Conservation (phyloP, 2,797 vertebrate genomes). For the Neosalanx taihuensis region DNA sequence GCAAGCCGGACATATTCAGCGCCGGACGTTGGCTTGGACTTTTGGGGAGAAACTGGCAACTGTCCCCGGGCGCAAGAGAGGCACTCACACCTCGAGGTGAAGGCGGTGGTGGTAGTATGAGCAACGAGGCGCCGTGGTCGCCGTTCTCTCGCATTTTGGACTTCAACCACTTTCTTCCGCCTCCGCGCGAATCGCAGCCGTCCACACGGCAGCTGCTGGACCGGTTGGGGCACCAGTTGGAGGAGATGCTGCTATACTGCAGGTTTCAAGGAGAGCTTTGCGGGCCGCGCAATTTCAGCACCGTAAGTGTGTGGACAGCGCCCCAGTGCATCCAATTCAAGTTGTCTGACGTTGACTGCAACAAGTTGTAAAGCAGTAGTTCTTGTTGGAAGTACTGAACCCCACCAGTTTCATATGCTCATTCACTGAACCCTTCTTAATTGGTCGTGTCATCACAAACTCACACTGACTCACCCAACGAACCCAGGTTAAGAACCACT, state of each 20-base stretch:
- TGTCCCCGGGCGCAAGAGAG: slow-evolving; percentile 68
- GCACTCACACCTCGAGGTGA: slow-evolving; percentile 58
- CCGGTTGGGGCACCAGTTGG: slow-evolving; percentile 79
- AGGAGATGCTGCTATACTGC: slow-evolving; percentile 82
- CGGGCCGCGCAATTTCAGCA: slow-evolving; percentile 82
- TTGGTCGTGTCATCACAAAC: too few species aligned
- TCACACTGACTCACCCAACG: too few species aligned
- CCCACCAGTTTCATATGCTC: too few species aligned
- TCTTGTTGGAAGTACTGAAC: too few species aligned
- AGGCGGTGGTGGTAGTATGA: slow-evolving; percentile 22
- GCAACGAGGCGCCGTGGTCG: slow-evolving; percentile 67
- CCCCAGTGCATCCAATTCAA: slow-evolving; percentile 20
- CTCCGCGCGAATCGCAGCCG: slow-evolving; percentile 74
- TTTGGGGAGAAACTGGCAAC: slow-evolving; percentile 74
- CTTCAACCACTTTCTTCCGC: slow-evolving; percentile 82
- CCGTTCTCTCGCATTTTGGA: slow-evolving; percentile 77
- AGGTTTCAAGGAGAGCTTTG: slow-evolving; percentile 80
- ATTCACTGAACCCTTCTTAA: too few species aligned
- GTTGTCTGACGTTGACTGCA: not conserved
- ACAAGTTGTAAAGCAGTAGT: not conserved
- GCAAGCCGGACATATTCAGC: slow-evolving; percentile 80
- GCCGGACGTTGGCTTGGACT: slow-evolving; percentile 80
- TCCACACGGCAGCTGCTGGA: slow-evolving; percentile 77
- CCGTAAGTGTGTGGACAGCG: slow-evolving; percentile 69
- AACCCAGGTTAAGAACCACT: too few species aligned